Base-by-base conservation (phyloP, 2,113 vertebrate species). In the Diphyllodes magnificus region DNA sequence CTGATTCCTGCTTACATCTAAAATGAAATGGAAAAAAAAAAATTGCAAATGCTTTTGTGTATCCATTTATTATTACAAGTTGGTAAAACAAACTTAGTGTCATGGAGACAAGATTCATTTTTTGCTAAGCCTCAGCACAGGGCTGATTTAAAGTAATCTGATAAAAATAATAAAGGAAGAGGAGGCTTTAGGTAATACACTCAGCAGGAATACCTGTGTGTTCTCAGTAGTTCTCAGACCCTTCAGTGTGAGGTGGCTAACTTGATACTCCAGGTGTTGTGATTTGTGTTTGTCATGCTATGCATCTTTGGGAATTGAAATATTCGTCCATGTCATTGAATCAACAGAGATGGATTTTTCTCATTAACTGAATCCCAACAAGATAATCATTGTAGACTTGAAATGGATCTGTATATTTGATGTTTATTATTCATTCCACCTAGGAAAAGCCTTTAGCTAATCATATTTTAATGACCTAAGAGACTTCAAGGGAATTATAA, bases 381-480 rank as follows among this genome's bases (percentile, higher is more conserved):
- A 90, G 37, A 27, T 50, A 92, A 93, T 87, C 28, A 44, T 33
- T 85, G 82, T 72, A 53, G 37, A 80, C 84, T 92, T 76, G 18
- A 80, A 95, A 94, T n/a, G 18, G 20, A 82, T 88, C 23, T 53
- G 31, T 90, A 27, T 59, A 84, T 93, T 91, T 93, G 21, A 59
- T 86, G 65, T 75, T 60, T 92, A 51, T 86, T 87, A 83, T 51
- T 80, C 54, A 93, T 95, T 88, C 28, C 63, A 64, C 63, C 50
- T 86, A 73, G 91, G 82, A 90, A 96, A 88, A 73, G 21, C 65
- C 57, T 87, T 77, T 89, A 79, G 86, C 88, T 93, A 95, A 95
- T 91, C 56, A 66, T 65, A 88, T 75, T 96, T 88, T 91, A 96
- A 97, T 92, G 76, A 93, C 87, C 28, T 88, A 82, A 42, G 66